Conservation (phyloP, 2,888 invertebrate genomes). For the Philonicus albiceps region DNA sequence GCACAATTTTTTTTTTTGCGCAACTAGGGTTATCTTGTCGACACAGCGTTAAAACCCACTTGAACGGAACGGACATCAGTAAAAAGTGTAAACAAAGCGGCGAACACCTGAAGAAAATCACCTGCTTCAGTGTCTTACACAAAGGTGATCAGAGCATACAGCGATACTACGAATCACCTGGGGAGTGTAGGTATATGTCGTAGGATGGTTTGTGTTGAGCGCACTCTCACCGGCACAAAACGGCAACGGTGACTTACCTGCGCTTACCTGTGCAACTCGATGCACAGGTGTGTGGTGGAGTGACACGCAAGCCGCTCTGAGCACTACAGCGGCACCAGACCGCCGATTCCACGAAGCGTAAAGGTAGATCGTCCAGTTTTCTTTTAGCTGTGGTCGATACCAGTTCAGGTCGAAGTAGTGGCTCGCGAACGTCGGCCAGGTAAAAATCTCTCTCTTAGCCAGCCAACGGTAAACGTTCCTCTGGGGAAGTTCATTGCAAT, state of each 20-base stretch:
- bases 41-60: not conserved
- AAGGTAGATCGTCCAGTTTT: constrained; percentile 37
- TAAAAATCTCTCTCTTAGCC: not conserved
- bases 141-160: not conserved
- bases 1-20: not conserved
- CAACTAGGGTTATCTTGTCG: not conserved
- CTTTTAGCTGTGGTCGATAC: constrained; percentile 32
- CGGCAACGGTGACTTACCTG: constrained; percentile 18
- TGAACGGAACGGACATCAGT: not conserved
- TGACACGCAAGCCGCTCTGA: constrained; percentile 36
- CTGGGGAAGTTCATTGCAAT: not conserved
- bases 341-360: constrained; percentile 24
- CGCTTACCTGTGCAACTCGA: not conserved
- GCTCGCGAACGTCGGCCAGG: not conserved
- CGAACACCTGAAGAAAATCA: constrained; percentile 12
- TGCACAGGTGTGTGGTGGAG: constrained; percentile 27
- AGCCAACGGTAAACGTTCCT: constrained; percentile 33
- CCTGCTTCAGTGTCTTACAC: not conserved
- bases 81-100: constrained; percentile 15
- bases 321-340: not conserved
- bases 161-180: not conserved
- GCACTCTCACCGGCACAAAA: not conserved
- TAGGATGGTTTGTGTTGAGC: not conserved
- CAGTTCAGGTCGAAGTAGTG: not conserved
- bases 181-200: not conserved